These are phyloP conservation scores for Calameuta filiformis DNA, from an alignment of 2,888 invertebrate species.

Conservation along the genomic window DNA sequence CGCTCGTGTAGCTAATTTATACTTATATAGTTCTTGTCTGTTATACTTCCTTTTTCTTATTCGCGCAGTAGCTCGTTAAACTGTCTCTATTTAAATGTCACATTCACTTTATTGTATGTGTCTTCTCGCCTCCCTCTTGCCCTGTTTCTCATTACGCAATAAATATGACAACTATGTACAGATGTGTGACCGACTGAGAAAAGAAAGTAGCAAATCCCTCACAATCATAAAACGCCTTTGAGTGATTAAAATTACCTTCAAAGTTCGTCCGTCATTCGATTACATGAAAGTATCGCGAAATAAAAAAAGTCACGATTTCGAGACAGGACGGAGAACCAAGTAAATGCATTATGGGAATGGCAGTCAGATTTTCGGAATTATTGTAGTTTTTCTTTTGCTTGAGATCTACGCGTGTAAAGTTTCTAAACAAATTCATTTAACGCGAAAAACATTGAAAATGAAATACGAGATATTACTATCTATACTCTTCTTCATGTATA, in stretches of 20 bases:
- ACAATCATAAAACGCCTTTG: background rate
- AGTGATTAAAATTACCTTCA: background rate
- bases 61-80: background rate
- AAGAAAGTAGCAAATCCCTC: background rate
- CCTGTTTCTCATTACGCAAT: conserved; percentile 35
- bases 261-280: background rate
- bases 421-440: background rate
- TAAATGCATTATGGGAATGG: background rate
- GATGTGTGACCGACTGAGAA: conserved; percentile 1
- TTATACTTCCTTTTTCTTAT: background rate
- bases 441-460: background rate
- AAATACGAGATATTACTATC: background rate
- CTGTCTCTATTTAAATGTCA: background rate
- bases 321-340: background rate
- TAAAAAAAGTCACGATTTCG: background rate
- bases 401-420: background rate
- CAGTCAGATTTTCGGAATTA: background rate
- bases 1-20: background rate
- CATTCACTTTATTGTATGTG: conserved; percentile 3
- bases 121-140: conserved; percentile 10
- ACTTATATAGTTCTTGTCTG: background rate
- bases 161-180: conserved; percentile 66
- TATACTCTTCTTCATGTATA: background rate
- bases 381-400: background rate
- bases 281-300: background rate